Conservation (phyloP, 1,140 invertebrate genomes). For the Nephila pilipes region DNA sequence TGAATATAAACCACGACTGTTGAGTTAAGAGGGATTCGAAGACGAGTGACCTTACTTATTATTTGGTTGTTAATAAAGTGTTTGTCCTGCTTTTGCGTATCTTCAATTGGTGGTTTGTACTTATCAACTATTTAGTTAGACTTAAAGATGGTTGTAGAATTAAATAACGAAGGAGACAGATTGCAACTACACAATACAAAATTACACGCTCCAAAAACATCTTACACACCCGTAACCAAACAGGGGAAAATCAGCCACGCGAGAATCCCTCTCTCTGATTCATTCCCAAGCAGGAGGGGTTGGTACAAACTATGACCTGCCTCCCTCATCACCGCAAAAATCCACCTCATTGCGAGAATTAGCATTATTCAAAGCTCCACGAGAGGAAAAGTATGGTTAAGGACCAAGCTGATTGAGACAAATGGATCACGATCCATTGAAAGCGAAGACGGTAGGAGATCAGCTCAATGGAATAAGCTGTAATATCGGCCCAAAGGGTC, state of each 20-base stretch:
- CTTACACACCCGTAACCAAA: neutral
- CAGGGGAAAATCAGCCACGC: neutral
- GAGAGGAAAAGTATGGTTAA: slow-evolving; percentile 38
- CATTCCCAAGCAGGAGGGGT: neutral
- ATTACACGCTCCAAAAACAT: neutral
- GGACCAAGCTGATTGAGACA: slow-evolving; percentile 36
- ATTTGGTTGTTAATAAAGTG: too few species aligned
- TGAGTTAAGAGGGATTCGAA: too few species aligned
- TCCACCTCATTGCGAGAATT: slow-evolving; percentile 16
- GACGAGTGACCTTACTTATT: too few species aligned
- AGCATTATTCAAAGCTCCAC: slow-evolving; percentile 57
- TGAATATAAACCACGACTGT: too few species aligned
- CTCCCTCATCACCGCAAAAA: neutral
- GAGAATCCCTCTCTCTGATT: neutral
- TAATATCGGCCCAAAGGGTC: too few species aligned
- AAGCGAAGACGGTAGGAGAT: slow-evolving; percentile 52
- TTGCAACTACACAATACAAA: neutral
- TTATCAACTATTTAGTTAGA: too few species aligned
- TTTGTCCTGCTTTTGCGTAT: too few species aligned
- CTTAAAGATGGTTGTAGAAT: too few species aligned
- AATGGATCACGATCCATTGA: slow-evolving; percentile 51
- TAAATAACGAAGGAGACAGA: too few species aligned
- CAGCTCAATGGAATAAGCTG: slow-evolving; percentile 27
- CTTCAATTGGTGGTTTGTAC: too few species aligned
- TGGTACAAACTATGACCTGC: neutral